Base-by-base conservation (phyloP, 1,140 invertebrate species). In the Lucilia sericata region DNA sequence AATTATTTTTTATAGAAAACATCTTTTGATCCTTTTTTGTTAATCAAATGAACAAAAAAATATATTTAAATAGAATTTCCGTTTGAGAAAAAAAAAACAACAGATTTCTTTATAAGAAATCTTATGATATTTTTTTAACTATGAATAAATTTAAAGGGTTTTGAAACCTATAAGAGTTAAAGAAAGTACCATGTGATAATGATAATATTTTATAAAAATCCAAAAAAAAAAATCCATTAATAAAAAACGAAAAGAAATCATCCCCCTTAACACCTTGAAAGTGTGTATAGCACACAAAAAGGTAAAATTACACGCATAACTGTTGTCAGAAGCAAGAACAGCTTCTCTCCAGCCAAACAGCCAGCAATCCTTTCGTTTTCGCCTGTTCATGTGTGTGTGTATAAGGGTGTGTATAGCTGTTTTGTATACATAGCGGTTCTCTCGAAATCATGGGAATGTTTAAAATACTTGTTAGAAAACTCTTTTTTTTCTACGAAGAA, bases 221-320 rank as follows among this genome's bases (percentile, higher is more conserved):
- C n/a, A 60, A 60, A 12, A 19, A 21, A 21, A 42, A 80, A 25
- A 80, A 80, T 49, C 47, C 36, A 19, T 78, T 80, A 80, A 51
- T 80, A 51, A 80, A 80, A 80, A 80, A 80, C 36, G 5, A 51
- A 25, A 80, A 49, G 19, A 80, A 51, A 80, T 49, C 76, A 80
- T 49, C 76, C 76, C 76, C 65, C 76, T 80, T 80, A 49, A 80
- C 76, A 80, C 76, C 76, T 80, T 51, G n/a, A 19, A 80, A 80
- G 42, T 80, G 76, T 25, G 76, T 49, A 8, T 42, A 3, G 76
- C 42, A 47, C n/a, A 47, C 34, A 47, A 49, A 49, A 78, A 78
- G n/a, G 75, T 47, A 42, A 5, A n/a, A 25, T 19, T 7, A 21
- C n/a, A 47, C 75, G 36, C 36, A 78, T 42, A 55, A 55, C 51